Percentiles rank a stretch among this genome's conserved stretches.
These are phyloP conservation scores for Tachina grossa DNA, from an alignment of 2,888 invertebrate genomes.

Conservation along the genomic window DNA sequence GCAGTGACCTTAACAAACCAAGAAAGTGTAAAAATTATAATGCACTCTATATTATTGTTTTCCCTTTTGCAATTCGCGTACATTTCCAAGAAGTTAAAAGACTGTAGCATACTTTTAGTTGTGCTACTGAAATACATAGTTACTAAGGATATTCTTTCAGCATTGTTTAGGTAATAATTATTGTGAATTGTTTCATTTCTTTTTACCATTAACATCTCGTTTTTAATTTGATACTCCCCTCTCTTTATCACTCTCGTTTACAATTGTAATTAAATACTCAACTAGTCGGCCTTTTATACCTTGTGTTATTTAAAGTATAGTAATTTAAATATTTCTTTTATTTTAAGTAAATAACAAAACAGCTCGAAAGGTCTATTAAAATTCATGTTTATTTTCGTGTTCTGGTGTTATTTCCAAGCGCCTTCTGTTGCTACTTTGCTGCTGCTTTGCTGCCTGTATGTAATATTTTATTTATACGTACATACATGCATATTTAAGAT, in stretches of 20 bases:
- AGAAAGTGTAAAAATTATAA: conserved; percentile 42
- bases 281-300: conserved; percentile 23
- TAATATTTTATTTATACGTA: conserved; percentile 6
- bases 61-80: neutral
- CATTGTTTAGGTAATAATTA: conserved; percentile 50
- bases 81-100: conserved; percentile 16
- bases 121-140: conserved; percentile 4
- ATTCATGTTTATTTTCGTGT: conserved; percentile 63
- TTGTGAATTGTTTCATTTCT: conserved; percentile 58
- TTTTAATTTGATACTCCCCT: neutral
- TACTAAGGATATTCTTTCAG: conserved; percentile 2
- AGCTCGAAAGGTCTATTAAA: conserved; percentile 47
- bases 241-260: neutral
- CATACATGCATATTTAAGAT: conserved; percentile 1
- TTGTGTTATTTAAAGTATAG: conserved; percentile 37
- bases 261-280: conserved; percentile 66
- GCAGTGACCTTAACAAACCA: conserved; percentile 37
- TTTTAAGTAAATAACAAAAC: conserved; percentile 1
- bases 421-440: neutral
- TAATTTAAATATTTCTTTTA: conserved; percentile 16
- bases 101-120: conserved; percentile 50
- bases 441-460: neutral
- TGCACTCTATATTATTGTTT: neutral
- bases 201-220: conserved; percentile 47
- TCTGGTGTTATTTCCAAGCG: conserved; percentile 55